Base-by-base conservation (phyloP, 2,888 invertebrate species). In the Drosophila ochracea region DNA sequence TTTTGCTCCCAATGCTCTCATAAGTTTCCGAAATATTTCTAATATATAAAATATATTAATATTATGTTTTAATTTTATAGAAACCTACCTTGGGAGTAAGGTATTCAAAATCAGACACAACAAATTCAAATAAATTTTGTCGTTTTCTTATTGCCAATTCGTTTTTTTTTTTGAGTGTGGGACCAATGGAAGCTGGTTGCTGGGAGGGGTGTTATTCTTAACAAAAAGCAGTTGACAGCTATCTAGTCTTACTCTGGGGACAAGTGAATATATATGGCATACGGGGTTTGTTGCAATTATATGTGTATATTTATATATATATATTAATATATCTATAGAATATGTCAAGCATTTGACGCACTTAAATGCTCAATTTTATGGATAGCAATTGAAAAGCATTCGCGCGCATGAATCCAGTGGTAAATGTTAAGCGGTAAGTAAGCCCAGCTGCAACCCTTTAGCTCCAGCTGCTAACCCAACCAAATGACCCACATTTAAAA, bases 401-500 rank as follows among this genome's bases (percentile, higher is more conserved):
- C 54, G 54, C 49, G 67, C 41, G 55, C 53, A 28, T n/a, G 19
- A 35, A 55, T 13, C 21, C 37, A 41, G 9, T 4, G 13, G n/a
- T 53, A 39, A 47, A 11, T 28, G 19, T 19, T 50, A 50, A 50
- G 50, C 28, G 28, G 25, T 4, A 30, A 58, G 58, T 30, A 21
- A 21, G 30, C 30, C 30, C 41, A 50, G 28, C 28, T 68, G 31
- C 47, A 57, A 53, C 35, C 31, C 54, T 25, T 28, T 28, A 30
- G 43, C 33, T 30, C 39, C 19, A 35, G 39, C 63, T 33, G 41
- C 30, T n/a, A 43, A 11, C n/a, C 19, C 31, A 41, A 64, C 63
- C 71, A 72, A 75, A 76, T 90, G 86, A 86, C 90, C 86, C 79
- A 90, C 72, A 85, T 86, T 73, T 73, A 64, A 79, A 73, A 64